These are phyloP conservation scores for Boulengeromyrus knoepffleri DNA, from an alignment of 2,113 vertebrate genomes.

Conservation along the genomic window DNA sequence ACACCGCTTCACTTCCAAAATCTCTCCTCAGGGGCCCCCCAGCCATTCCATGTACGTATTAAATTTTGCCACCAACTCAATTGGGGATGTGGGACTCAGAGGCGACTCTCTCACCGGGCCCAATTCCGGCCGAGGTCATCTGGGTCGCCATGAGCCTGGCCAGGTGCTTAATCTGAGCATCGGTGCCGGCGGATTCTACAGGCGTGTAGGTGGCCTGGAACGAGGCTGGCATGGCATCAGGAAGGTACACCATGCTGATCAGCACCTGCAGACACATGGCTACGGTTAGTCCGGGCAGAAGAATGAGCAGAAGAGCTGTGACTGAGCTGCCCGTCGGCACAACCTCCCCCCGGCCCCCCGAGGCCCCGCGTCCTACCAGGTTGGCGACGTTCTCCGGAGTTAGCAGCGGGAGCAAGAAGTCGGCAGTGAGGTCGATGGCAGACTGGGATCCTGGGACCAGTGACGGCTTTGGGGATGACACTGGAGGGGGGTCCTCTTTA, in stretches of 20 bases:
- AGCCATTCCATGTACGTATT: too few relatives aligned
- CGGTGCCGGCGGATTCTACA: conserved; percentile 87
- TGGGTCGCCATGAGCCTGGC: conserved; percentile 83
- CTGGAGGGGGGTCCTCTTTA: conserved; percentile 70
- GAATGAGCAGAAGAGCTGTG: neutral
- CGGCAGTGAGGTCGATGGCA: conserved; percentile 80
- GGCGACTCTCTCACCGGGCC: conserved; percentile 60
- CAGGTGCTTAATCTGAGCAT: conserved; percentile 87
- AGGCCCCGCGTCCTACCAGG: conserved; percentile 58
- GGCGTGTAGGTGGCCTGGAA: conserved; percentile 96
- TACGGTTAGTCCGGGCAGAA: neutral
- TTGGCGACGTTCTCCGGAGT: conserved; percentile 82
- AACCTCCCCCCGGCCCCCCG: neutral
- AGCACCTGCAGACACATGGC: conserved; percentile 66
- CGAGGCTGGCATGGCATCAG: conserved; percentile 88
- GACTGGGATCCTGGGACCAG: conserved; percentile 63
- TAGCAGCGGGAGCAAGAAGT: conserved; percentile 80
- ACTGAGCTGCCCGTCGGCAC: neutral
- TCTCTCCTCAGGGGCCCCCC: too few relatives aligned
- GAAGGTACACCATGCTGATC: conserved; percentile 97
- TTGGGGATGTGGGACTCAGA: too few relatives aligned
- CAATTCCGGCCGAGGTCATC: conserved; percentile 76
- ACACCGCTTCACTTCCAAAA: too few relatives aligned
- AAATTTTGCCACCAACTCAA: too few relatives aligned
- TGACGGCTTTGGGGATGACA: conserved; percentile 53